These are phyloP conservation scores for Cryptotis parvus DNA, from an alignment of 2,113 vertebrate species.

Conservation along the genomic window DNA sequence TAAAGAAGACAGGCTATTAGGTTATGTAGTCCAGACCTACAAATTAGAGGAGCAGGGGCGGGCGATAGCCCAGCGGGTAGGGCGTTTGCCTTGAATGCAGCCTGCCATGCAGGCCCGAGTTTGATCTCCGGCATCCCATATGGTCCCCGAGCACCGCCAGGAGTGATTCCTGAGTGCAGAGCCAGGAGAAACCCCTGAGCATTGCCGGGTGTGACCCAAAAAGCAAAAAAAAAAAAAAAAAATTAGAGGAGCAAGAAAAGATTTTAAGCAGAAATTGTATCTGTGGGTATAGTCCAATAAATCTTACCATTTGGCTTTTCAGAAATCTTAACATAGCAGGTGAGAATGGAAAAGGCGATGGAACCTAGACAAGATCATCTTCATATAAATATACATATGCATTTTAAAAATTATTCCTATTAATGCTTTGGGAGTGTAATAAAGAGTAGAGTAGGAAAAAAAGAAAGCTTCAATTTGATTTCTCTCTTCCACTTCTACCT, in stretches of 20 bases:
- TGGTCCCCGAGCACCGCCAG: too few relatives aligned
- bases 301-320: not conserved
- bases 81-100: too few relatives aligned
- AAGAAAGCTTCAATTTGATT: not conserved
- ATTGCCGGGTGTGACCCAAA: too few relatives aligned
- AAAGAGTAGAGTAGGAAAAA: not conserved
- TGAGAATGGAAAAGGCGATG: not conserved
- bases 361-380: not conserved
- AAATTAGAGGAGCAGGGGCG: not conserved
- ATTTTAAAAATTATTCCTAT: too few relatives aligned
- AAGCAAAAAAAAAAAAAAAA: too few relatives aligned
- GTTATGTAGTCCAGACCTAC: not conserved
- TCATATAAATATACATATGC: too few relatives aligned
- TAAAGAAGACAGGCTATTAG: not conserved
- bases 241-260: too few relatives aligned
- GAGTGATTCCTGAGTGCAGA: too few relatives aligned
- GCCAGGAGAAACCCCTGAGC: too few relatives aligned
- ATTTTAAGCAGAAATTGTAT: not conserved
- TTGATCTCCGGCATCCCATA: too few relatives aligned
- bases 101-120: too few relatives aligned
- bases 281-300: not conserved
- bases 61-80: too few relatives aligned
- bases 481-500: not conserved
- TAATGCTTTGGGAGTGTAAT: rapidly evolving
- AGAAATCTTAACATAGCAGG: not conserved